These are phyloP conservation scores for Parazoanthus atlanticus DNA, from an alignment of 92 coral and sea anemone genomes.

Conservation along the genomic window DNA sequence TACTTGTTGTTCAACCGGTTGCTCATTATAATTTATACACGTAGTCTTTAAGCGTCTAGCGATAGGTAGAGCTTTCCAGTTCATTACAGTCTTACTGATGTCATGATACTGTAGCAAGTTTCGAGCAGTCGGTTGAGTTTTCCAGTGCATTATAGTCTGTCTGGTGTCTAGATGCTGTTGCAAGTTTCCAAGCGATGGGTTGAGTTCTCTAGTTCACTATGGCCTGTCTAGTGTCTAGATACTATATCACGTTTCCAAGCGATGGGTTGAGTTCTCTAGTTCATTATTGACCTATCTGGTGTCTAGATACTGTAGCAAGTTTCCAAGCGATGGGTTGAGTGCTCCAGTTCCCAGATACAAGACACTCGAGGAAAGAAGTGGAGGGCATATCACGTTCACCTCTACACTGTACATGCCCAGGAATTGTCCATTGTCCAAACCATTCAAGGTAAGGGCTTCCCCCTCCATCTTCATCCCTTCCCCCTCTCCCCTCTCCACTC, in stretches of 20 bases:
- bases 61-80: too few species aligned
- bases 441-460: conserved; percentile 59
- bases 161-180: conserved; percentile 60
- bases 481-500: too few species aligned
- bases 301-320: conserved; percentile 71
- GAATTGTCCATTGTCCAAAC: conserved; percentile 71
- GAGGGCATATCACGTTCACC: conserved; percentile 29
- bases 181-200: conserved; percentile 66
- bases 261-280: conserved; percentile 55
- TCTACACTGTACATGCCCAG: conserved; percentile 69
- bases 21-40: too few species aligned
- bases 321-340: conserved; percentile 68
- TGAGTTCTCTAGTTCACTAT: conserved; percentile 46
- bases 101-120: conserved; percentile 57
- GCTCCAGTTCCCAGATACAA: conserved; percentile 56
- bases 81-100: too few species aligned
- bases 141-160: conserved; percentile 33
- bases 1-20: too few species aligned
- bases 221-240: conserved; percentile 40
- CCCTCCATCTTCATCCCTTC: background rate
- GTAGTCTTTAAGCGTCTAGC: too few species aligned
- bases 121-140: conserved; percentile 58
- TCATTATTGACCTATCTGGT: background rate
- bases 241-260: conserved; percentile 70
- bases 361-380: conserved; percentile 34